These are phyloP conservation scores for Paedocypris sp. DNA, from an alignment of 2,113 vertebrate genomes.

Conservation along the genomic window DNA sequence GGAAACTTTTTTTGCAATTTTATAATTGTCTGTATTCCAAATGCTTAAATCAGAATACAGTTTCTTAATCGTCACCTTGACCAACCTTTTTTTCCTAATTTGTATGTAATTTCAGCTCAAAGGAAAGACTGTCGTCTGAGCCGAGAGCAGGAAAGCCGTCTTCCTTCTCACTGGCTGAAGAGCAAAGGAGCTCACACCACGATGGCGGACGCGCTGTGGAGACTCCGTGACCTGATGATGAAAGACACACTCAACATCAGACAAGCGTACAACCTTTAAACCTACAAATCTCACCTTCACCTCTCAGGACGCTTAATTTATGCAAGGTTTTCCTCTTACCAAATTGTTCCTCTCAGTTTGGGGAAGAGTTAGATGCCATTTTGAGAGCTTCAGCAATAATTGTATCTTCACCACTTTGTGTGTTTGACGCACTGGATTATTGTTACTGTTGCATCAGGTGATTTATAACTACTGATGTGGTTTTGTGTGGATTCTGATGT, in stretches of 20 bases:
- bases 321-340: slow-evolving; percentile 25
- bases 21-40: too few species aligned
- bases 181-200: slow-evolving; percentile 96
- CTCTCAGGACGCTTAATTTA: slow-evolving; percentile 35
- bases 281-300: slow-evolving; percentile 43
- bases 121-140: slow-evolving; percentile 81
- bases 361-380: slow-evolving; percentile 1
- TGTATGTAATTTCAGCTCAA: slow-evolving; percentile 60
- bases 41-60: too few species aligned
- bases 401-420: slow-evolving; percentile 10
- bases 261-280: slow-evolving; percentile 80
- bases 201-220: slow-evolving; percentile 93
- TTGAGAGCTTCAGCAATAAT: slow-evolving; percentile 24
- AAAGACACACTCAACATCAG: slow-evolving; percentile 92
- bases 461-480: slow-evolving; percentile 32
- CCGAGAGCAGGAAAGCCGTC: slow-evolving; percentile 91
- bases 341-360: slow-evolving; percentile 27
- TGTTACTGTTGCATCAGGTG: slow-evolving; percentile 26
- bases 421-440: slow-evolving; percentile 20
- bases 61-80: neutral
- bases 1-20: too few species aligned
- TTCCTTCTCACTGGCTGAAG: slow-evolving; percentile 93
- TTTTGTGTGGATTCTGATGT: neutral
- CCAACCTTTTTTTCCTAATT: neutral
- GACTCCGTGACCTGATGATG: slow-evolving; percentile 92